phyloP scores from a whole-genome alignment of 1,140 invertebrate genomes.

The Vanessa atalanta region DNA sequence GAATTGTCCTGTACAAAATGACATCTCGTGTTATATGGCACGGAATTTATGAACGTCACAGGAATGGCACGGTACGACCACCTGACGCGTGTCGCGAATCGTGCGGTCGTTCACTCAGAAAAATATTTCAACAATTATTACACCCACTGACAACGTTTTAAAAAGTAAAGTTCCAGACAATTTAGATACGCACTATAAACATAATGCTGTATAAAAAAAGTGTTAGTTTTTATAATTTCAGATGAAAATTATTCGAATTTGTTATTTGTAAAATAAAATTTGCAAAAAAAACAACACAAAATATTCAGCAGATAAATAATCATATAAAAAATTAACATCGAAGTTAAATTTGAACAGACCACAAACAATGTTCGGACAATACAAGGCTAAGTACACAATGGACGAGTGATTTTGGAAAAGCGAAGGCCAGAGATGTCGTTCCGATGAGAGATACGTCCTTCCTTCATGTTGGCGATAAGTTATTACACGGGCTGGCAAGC shows the following conservation, averaged over 20 bases:
- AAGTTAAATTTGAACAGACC: slow-evolving; percentile 33
- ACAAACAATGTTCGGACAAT: slow-evolving; percentile 57
- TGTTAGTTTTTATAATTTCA: neutral
- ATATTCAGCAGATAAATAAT: neutral
- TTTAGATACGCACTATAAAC: neutral
- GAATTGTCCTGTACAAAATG: neutral
- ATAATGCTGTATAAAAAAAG: neutral
- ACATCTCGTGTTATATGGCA: slow-evolving; percentile 9
- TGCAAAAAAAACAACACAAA: neutral
- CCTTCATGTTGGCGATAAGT: slow-evolving; percentile 57
- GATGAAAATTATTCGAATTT: too few species aligned
- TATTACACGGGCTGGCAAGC: slow-evolving; percentile 61
- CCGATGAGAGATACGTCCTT: slow-evolving; percentile 61
- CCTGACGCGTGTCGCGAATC: slow-evolving; percentile 57
- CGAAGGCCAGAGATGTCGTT: slow-evolving; percentile 61
- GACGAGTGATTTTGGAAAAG: slow-evolving; percentile 69
- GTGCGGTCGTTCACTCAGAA: slow-evolving; percentile 39
- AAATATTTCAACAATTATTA: slow-evolving; percentile 29
- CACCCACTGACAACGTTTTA: neutral
- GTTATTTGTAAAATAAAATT: too few species aligned
- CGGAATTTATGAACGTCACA: slow-evolving; percentile 24
- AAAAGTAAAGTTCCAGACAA: neutral
- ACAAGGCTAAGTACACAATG: slow-evolving; percentile 64
- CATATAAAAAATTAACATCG: slow-evolving; percentile 29
- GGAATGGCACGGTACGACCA: slow-evolving; percentile 41